Conservation (phyloP, 2,888 invertebrate genomes). For the Synergus itoensis region DNA sequence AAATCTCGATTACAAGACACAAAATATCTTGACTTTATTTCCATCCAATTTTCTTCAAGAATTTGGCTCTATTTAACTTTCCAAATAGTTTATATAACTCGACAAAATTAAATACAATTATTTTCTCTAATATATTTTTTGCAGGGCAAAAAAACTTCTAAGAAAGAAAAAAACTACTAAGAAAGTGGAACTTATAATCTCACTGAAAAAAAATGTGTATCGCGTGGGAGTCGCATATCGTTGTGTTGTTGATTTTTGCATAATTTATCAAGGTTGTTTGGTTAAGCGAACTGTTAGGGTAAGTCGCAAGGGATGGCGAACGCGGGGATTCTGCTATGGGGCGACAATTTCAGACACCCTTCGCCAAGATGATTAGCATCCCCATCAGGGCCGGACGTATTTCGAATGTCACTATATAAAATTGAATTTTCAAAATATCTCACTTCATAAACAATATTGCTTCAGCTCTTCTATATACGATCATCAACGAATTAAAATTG, state of each 20-base stretch:
- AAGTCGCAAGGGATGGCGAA: conserved; percentile 61
- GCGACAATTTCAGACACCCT: conserved; percentile 73
- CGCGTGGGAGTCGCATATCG: conserved; percentile 61
- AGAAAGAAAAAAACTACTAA: background rate
- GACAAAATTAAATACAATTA: no score
- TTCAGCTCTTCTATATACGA: background rate
- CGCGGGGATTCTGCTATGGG: conserved; percentile 66
- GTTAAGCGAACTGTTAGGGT: conserved; percentile 73
- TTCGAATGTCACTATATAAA: conserved; percentile 46
- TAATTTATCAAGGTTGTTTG: conserved; percentile 77
- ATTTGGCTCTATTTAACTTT: background rate
- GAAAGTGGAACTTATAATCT: background rate
- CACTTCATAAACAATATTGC: background rate
- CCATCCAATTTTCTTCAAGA: background rate
- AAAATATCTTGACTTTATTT: background rate
- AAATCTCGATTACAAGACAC: background rate
- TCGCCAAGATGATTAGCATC: conserved; percentile 74
- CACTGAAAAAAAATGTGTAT: conserved; percentile 36
- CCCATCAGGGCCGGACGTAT: conserved; percentile 68
- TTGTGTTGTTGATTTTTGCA: conserved; percentile 76
- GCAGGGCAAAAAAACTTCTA: background rate
- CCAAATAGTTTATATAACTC: background rate
- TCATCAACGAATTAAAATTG: background rate
- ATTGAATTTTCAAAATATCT: conserved; percentile 40
- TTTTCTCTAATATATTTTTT: background rate